phyloP scores from a whole-genome alignment of 1,140 invertebrate species.

The Argopecten irradians region DNA sequence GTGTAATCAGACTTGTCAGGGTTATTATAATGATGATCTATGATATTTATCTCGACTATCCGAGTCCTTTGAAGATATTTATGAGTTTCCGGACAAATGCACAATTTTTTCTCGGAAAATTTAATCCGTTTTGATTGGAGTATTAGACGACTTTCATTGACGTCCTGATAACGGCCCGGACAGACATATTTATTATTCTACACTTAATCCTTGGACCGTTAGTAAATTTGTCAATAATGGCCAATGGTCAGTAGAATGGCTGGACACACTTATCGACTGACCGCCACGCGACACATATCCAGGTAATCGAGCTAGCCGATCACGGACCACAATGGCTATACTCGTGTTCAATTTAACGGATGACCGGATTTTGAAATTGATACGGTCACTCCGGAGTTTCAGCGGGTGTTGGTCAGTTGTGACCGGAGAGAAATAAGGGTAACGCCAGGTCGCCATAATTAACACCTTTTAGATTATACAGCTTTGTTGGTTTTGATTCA shows the following conservation, averaged over 20 bases:
- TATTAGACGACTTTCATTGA: not conserved
- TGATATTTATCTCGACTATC: not conserved
- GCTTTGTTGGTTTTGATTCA: conserved; percentile 21
- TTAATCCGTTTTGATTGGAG: not conserved
- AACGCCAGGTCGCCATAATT: conserved; percentile 5
- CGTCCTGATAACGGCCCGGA: not conserved
- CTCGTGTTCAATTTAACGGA: conserved; percentile 16
- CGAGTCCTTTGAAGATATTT: not conserved
- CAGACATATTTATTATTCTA: conserved; percentile 15
- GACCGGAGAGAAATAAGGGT: conserved; percentile 20
- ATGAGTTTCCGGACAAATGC: not conserved
- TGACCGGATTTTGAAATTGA: not conserved
- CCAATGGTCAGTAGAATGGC: not conserved
- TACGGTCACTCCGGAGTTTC: conserved; percentile 14
- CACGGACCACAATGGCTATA: not conserved
- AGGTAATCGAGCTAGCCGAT: not conserved
- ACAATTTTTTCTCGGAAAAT: conserved; percentile 13
- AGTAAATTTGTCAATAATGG: conserved; percentile 19
- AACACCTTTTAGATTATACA: conserved; percentile 12
- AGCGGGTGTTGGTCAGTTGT: conserved; percentile 14
- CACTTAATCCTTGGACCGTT: conserved; percentile 20
- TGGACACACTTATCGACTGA: not conserved
- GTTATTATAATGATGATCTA: not conserved
- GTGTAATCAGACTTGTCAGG: too few species aligned
- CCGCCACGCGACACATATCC: not conserved